phyloP scores from a whole-genome alignment of 1,140 invertebrate species.

The Hyphantria cunea region DNA sequence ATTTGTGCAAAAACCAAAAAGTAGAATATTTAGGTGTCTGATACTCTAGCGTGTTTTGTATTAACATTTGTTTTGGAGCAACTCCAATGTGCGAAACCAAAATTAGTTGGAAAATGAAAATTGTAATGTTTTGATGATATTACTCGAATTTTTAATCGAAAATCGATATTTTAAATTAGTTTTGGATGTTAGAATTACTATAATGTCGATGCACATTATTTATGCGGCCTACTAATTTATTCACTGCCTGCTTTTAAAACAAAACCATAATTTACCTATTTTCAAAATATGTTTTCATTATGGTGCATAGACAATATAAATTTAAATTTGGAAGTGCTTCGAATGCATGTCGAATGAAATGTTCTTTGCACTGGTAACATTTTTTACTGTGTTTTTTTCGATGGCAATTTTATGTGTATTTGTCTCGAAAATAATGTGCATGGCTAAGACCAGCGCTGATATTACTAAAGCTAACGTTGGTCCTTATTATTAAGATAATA shows the following conservation, averaged over 20 bases:
- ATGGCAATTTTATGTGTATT: background rate
- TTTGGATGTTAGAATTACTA: slow-evolving; percentile 32
- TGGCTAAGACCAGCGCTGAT: slow-evolving; percentile 16
- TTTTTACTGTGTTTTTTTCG: background rate
- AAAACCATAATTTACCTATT: background rate
- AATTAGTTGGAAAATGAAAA: slow-evolving; percentile 11
- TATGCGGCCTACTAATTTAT: background rate
- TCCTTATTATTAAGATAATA: slow-evolving; percentile 19
- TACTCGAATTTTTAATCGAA: slow-evolving; percentile 48
- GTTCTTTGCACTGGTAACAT: background rate
- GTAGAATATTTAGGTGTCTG: slow-evolving; percentile 17
- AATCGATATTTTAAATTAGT: slow-evolving; percentile 39
- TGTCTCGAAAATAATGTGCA: slow-evolving; percentile 7
- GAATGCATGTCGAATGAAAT: background rate
- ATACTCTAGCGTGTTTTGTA: slow-evolving; percentile 17
- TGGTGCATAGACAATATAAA: background rate
- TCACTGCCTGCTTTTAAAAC: no score
- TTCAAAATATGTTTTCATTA: background rate
- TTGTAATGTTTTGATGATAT: slow-evolving; percentile 34
- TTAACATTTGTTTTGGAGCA: slow-evolving; percentile 12
- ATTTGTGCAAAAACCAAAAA: slow-evolving; percentile 27
- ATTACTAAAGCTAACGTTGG: slow-evolving; percentile 17
- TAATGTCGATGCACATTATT: slow-evolving; percentile 24
- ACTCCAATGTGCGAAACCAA: slow-evolving; percentile 1
- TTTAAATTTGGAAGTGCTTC: background rate